Conservation (phyloP, 23 tunicate genomes). For the Halocynthia roretzi region DNA sequence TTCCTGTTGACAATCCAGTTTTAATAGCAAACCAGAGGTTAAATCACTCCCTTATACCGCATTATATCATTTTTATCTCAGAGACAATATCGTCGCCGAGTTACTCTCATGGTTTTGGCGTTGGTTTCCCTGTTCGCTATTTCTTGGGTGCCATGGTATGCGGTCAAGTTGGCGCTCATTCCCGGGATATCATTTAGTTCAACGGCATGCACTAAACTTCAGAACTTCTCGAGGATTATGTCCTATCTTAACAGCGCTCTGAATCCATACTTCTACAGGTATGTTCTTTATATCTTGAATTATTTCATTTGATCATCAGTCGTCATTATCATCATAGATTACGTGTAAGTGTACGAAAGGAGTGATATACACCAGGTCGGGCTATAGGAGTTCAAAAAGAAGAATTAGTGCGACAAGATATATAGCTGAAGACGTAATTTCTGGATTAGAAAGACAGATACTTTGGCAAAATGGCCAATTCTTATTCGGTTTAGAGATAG, state of each 20-base stretch:
- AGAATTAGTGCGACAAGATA: too few relatives aligned
- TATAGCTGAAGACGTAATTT: too few relatives aligned
- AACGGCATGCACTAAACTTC: conserved; percentile 32
- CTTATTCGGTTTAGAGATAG: too few relatives aligned
- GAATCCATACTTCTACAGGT: conserved; percentile 97
- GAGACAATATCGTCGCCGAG: conserved; percentile 72
- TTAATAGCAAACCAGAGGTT: neutral
- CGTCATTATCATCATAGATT: too few relatives aligned
- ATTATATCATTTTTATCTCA: conserved; percentile 13
- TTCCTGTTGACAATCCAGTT: too few relatives aligned
- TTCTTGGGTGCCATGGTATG: conserved; percentile 91
- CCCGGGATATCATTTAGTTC: conserved; percentile 34
- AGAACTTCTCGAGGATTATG: conserved; percentile 46
- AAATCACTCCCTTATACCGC: neutral
- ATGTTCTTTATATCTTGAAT: neutral
- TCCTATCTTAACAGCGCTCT: conserved; percentile 87
- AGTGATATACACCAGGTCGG: too few relatives aligned
- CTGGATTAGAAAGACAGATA: too few relatives aligned
- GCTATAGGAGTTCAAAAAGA: too few relatives aligned
- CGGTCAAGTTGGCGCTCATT: conserved; percentile 35
- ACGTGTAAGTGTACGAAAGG: too few relatives aligned
- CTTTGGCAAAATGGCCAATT: too few relatives aligned
- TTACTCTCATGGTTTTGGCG: conserved; percentile 76
- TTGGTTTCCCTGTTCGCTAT: conserved; percentile 50
- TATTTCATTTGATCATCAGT: too few relatives aligned